Percentiles rank a stretch among this genome's conserved stretches.
These are phyloP conservation scores for Cyphomyrmex costatus DNA, from an alignment of 1,140 invertebrate genomes.

Conservation along the genomic window DNA sequence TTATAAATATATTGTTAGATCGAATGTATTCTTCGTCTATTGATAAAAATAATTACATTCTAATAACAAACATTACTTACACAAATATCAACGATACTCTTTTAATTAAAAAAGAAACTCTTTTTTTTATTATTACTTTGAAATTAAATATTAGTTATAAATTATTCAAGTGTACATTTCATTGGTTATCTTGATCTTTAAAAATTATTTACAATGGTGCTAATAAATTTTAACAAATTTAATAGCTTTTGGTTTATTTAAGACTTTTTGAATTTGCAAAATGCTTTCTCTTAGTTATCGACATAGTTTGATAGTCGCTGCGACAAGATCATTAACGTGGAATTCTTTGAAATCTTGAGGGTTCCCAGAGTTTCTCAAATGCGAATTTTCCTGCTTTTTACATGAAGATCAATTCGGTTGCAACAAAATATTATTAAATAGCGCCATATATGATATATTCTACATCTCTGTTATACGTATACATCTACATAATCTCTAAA, in stretches of 20 bases:
- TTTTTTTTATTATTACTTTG: neutral
- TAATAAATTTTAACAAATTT: neutral
- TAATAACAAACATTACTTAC: neutral
- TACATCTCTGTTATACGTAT: too few relatives aligned
- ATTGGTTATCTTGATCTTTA: neutral
- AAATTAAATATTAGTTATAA: neutral
- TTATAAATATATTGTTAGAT: neutral
- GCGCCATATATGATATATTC: neutral
- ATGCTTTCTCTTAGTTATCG: neutral
- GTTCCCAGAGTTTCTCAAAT: constrained; percentile 72
- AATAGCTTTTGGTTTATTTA: neutral
- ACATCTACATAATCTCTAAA: too few relatives aligned
- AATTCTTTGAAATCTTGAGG: constrained; percentile 65
- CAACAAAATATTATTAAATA: constrained; percentile 9
- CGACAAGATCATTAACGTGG: constrained; percentile 70
- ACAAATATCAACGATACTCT: neutral
- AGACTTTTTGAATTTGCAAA: neutral
- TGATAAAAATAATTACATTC: neutral
- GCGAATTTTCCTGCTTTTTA: neutral
- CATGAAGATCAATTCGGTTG: neutral
- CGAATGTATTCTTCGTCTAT: neutral
- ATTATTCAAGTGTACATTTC: constrained; percentile 13
- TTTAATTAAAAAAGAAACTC: neutral
- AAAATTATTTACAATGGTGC: neutral
- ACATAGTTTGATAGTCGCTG: constrained; percentile 62